Base-by-base conservation (phyloP, 2,888 invertebrate species). In the Thysanoteuthis rhombus region DNA sequence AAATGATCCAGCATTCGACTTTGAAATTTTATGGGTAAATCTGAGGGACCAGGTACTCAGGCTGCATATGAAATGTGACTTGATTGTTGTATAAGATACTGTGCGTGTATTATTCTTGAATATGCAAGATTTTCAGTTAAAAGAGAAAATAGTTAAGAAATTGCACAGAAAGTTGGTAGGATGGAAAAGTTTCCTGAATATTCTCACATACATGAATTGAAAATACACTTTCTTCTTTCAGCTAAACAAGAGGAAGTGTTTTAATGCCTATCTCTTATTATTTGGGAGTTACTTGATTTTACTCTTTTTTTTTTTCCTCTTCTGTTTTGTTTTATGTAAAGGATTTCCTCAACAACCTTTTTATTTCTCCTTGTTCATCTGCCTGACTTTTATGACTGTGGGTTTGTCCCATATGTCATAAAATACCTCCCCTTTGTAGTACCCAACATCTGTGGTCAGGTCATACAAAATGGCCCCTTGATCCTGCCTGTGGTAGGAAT, bases 371-470 rank as follows among this genome's bases (percentile, higher is more conserved):
- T n/a, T 75, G 75, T 75, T 32, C 75, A n/a, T n/a, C 75, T 75
- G 75, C 75, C 75, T 75, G 75, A 36, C 75, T 75, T 75, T 75
- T 75, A 75, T 75, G 75, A 36, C 75, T 75, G 75, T 75, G n/a
- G 75, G n/a, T 75, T 75, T 75, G 75, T 75, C 75, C 75, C 75
- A 75, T 75, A 75, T 75, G 75, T 75, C 10, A 75, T 75, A 75
- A 75, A 75, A 75, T 75, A 75, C n/a, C 75, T 75, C 75, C 75
- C 75, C n/a, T 75, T 75, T 75, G 75, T 75, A 75, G 75, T 75
- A 36, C 75, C 75, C n/a, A 75, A n/a, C 75, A 75, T 75, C 75
- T 75, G 75, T 75, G 75, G 75, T 75, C 75, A 75, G 75, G n/a
- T 75, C 75, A 75, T n/a, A 75, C 75, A 75, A 75, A n/a, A 75